phyloP scores from a whole-genome alignment of 2,888 invertebrate species.

The Eupithecia pulchellata region DNA sequence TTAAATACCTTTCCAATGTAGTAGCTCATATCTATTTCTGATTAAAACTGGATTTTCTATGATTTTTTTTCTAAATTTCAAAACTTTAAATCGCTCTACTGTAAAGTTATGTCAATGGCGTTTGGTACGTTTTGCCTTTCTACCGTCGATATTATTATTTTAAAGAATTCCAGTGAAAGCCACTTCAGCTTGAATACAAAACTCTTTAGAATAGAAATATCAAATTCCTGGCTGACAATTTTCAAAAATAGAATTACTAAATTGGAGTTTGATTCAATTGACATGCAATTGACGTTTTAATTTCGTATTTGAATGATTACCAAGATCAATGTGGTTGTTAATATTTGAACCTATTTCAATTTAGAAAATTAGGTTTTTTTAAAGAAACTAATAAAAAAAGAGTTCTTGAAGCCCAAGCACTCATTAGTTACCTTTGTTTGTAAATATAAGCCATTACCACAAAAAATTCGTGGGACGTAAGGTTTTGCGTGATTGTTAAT shows the following conservation, averaged over 20 bases:
- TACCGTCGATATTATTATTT: slow-evolving; percentile 64
- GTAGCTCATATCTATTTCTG: no score
- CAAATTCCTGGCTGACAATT: background rate
- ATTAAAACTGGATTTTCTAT: no score
- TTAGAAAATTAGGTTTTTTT: background rate
- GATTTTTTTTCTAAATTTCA: no score
- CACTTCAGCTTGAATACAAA: slow-evolving; percentile 28
- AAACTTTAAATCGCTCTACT: no score
- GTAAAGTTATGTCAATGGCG: no score
- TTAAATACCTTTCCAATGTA: no score
- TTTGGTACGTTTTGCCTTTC: no score
- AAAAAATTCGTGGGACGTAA: background rate
- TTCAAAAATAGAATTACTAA: background rate
- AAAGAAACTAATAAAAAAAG: no score
- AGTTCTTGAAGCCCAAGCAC: background rate
- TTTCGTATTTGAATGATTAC: background rate
- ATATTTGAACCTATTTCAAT: background rate
- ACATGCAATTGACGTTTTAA: background rate
- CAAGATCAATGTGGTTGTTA: background rate
- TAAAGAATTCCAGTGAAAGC: slow-evolving; percentile 48
- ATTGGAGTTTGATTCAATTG: background rate
- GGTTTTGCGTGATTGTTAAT: background rate
- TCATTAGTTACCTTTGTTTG: background rate
- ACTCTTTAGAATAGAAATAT: slow-evolving; percentile 6
- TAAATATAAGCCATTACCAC: background rate